Evolutionary conservation across 1,140 invertebrate species (phyloP).

Genomic region (Drosophila navojoa): DNA sequence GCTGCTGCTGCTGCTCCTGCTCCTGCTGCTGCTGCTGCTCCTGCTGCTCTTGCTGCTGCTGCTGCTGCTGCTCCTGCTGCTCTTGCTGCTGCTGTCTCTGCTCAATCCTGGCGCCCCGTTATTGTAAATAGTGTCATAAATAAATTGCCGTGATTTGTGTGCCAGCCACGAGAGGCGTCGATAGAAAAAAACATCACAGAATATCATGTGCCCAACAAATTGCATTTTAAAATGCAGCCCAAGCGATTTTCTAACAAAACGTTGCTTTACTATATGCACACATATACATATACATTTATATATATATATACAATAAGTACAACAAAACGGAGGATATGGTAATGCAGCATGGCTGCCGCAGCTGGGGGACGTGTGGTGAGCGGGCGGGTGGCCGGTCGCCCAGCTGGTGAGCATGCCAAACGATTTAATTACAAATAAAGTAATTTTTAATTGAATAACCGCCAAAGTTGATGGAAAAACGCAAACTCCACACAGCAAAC

Average conservation of each 20-base stretch:
- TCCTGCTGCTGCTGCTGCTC: background rate
- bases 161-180: slow-evolving; percentile 45
- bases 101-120: slow-evolving; percentile 33
- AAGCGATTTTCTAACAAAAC: slow-evolving; percentile 70
- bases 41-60: slow-evolving; percentile 37
- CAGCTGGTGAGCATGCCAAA: slow-evolving; percentile 46
- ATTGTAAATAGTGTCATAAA: slow-evolving; percentile 81
- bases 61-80: background rate
- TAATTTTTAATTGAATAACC: slow-evolving; percentile 84
- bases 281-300: too few species aligned
- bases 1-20: slow-evolving; percentile 40
- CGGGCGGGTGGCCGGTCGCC: background rate
- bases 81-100: slow-evolving; percentile 45
- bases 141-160: slow-evolving; percentile 80
- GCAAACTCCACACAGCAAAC: slow-evolving; percentile 11
- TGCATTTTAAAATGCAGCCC: slow-evolving; percentile 73
- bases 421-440: slow-evolving; percentile 83
- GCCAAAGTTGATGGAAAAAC: slow-evolving; percentile 76
- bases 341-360: slow-evolving; percentile 44
- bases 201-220: slow-evolving; percentile 62
- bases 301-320: slow-evolving; percentile 4
- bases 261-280: background rate
- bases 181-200: slow-evolving; percentile 52
- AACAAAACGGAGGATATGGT: slow-evolving; percentile 14
- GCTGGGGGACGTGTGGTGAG: slow-evolving; percentile 7